Evolutionary conservation across 2,113 vertebrate species (phyloP).

Genomic region (Misgurnus anguillicaudatus): DNA sequence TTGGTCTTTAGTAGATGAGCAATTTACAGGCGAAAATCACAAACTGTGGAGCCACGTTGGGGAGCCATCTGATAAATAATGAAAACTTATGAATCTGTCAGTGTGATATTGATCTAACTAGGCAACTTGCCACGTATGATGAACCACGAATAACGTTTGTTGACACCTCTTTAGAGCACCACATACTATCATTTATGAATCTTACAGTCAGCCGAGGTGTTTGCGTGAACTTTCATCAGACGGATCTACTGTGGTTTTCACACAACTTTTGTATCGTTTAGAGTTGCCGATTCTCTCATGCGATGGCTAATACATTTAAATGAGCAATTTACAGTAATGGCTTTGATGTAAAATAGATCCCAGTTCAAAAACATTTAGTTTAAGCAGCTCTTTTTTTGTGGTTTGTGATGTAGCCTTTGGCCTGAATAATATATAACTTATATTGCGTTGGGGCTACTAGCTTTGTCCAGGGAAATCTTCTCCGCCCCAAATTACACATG

Average conservation of each 20-base stretch:
- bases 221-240: background rate
- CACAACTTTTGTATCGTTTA: background rate
- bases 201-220: background rate
- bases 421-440: constrained; percentile 40
- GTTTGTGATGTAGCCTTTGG: constrained; percentile 21
- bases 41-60: background rate
- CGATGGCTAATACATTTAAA: constrained; percentile 24
- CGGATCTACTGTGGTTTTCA: background rate
- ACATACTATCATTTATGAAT: background rate
- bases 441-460: constrained; percentile 46
- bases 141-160: constrained; percentile 24
- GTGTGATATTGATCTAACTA: constrained; percentile 28
- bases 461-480: constrained; percentile 49
- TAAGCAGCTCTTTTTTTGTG: constrained; percentile 34
- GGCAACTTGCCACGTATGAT: constrained; percentile 5
- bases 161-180: background rate
- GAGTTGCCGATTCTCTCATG: constrained; percentile 1
- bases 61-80: constrained; percentile 21
- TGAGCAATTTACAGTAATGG: constrained; percentile 11
- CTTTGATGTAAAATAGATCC: background rate
- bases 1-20: constrained; percentile 8
- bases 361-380: constrained; percentile 19
- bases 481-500: constrained; percentile 50
- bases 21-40: constrained; percentile 4
- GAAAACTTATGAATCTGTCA: constrained; percentile 26